Base-by-base conservation (phyloP, 2,113 vertebrate genomes). In the Stercorarius parasiticus region DNA sequence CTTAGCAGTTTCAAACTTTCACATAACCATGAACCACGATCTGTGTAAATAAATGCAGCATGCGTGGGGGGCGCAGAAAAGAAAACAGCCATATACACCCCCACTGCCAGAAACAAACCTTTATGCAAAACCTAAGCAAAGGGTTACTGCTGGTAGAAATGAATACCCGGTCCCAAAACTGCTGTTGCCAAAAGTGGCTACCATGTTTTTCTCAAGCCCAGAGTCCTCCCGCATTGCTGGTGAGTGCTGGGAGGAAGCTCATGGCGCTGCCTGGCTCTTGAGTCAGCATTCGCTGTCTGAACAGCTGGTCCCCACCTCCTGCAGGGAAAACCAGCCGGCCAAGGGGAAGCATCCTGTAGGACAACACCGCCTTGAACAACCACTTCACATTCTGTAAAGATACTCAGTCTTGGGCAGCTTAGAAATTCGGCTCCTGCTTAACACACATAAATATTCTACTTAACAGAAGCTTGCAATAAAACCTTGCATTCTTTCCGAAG, bases 111-210 rank as follows among this genome's bases (percentile, higher is more conserved):
- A 34, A 85, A 58, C 59, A 53, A 79, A 47, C 20, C 47, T 21
- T 19, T 34, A 9, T 1, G 29, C 13, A 40, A 64, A 53, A 15
- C n/a, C 30, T 45, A 8, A 30, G 62, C 59, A 21, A n/a, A 67
- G 45, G 30, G 9, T 61, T 49, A 22, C 22, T 36, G 34, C 70
- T 72, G 34, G 17, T 14, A 81, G 27, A 38, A 74, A 64, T 3
- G 2, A 72, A 52, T 21, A 77, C 13, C 20, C 20, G 5, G 38
- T 0, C 53, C 58, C 40, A 45, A 71, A 70, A 62, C 0, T 5
- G 15, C 10, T 17, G 26, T 34, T 55, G 65, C 34, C 20, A 2
- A 30, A 49, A 67, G 58, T 20, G 36, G 80, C 23, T 49, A 49
- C 38, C 22, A 38, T 3, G 21, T 72, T 32, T 11, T 26, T 11